Evolutionary conservation across 2,888 invertebrate genomes (phyloP).

Genomic region (Aphidoletes aphidimyza): DNA sequence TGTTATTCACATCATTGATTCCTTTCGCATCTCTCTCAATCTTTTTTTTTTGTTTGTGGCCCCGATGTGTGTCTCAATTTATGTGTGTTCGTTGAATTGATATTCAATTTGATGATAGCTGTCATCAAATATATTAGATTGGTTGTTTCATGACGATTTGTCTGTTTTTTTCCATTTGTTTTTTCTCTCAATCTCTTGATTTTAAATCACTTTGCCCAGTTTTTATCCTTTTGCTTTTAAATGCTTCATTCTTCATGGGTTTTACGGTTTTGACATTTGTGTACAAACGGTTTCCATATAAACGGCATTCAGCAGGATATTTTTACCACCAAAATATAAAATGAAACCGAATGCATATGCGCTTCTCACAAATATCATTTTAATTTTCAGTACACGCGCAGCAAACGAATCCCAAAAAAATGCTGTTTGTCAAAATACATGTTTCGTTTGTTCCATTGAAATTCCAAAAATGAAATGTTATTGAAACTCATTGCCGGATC

Average conservation of each 20-base stretch:
- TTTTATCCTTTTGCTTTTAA: neutral
- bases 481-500: neutral
- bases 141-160: neutral
- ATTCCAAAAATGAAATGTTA: too few species aligned
- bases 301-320: neutral
- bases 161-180: neutral
- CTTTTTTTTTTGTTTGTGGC: neutral
- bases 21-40: neutral
- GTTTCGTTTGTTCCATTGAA: too few species aligned
- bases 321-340: slow-evolving; percentile 10
- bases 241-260: neutral
- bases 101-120: too few species aligned
- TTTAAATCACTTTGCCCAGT: neutral
- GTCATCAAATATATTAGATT: neutral
- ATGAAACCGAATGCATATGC: too few species aligned
- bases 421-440: too few species aligned
- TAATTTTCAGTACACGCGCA: too few species aligned
- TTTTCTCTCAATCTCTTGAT: neutral
- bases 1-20: neutral
- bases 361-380: too few species aligned
- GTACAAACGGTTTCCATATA: neutral
- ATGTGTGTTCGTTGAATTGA: too few species aligned
- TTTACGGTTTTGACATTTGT: neutral
- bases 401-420: too few species aligned
- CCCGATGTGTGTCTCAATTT: neutral